Percentiles rank a stretch among this genome's conserved stretches.
These are phyloP conservation scores for Anabas testudineus DNA, from an alignment of 2,797 vertebrate genomes.

Conservation along the genomic window DNA sequence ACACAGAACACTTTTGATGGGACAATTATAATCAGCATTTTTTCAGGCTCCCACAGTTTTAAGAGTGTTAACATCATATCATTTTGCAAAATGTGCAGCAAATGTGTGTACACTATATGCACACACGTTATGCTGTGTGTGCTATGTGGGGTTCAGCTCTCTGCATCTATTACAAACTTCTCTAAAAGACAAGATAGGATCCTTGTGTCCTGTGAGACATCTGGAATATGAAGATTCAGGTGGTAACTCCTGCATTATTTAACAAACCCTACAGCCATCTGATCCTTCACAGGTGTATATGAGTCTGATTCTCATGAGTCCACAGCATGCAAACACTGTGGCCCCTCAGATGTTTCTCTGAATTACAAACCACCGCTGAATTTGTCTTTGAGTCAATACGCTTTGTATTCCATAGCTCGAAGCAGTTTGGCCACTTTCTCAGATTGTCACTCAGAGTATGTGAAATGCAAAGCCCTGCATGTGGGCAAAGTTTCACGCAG, in stretches of 20 bases:
- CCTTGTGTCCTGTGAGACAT: conserved; percentile 36
- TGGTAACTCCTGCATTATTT: conserved; percentile 71
- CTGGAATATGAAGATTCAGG: conserved; percentile 58
- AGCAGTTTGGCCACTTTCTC: conserved; percentile 6
- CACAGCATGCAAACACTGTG: conserved; percentile 20
- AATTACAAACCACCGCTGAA: conserved; percentile 37
- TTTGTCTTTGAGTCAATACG: conserved; percentile 11
- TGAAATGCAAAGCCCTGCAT: not conserved
- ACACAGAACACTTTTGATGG: conserved; percentile 34
- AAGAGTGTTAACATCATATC: not conserved
- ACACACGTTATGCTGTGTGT: too few species aligned
- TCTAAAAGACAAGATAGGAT: conserved; percentile 38
- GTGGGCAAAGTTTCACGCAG: conserved; percentile 20
- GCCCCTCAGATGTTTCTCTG: conserved; percentile 31
- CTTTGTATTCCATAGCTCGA: not conserved
- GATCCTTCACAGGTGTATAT: conserved; percentile 58
- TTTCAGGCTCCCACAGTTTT: conserved; percentile 8
- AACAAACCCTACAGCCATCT: conserved; percentile 50
- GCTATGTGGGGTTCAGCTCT: too few species aligned
- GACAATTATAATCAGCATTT: conserved; percentile 19
- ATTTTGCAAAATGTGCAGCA: too few species aligned
- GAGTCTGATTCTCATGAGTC: conserved; percentile 55
- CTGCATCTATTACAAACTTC: conserved; percentile 37
- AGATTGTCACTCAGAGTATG: not conserved
- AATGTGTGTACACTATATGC: not conserved